Evolutionary conservation across 2,113 vertebrate species (phyloP).

Genomic region (Vidua chalybeata): DNA sequence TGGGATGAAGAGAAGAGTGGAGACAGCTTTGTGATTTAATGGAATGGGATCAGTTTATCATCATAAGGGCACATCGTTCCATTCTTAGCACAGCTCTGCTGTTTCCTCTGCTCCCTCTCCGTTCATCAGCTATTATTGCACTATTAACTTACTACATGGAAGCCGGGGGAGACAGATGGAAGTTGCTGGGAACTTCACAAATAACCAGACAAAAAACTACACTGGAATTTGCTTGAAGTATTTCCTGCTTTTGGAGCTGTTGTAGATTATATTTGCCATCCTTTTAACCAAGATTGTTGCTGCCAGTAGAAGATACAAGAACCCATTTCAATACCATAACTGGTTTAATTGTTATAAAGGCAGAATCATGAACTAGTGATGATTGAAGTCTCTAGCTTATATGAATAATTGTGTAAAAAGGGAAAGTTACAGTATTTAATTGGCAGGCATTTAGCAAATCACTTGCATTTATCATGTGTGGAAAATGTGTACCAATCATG

Average conservation of each 20-base stretch:
- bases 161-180: conserved; percentile 26
- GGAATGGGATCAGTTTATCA: conserved; percentile 72
- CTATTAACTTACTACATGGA: conserved; percentile 59
- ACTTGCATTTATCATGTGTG: conserved; percentile 30
- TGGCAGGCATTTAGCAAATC: conserved; percentile 52
- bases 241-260: conserved; percentile 30
- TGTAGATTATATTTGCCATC: background rate
- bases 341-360: conserved; percentile 55
- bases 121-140: conserved; percentile 52
- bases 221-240: conserved; percentile 27
- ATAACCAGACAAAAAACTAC: conserved; percentile 36
- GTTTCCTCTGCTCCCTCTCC: background rate
- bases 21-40: conserved; percentile 75
- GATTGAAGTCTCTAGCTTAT: conserved; percentile 30
- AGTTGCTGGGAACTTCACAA: conserved; percentile 55
- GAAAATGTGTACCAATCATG: background rate
- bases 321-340: conserved; percentile 49
- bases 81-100: conserved; percentile 27
- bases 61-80: conserved; percentile 61
- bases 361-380: background rate
- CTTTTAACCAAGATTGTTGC: conserved; percentile 61
- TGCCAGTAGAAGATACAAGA: conserved; percentile 60
- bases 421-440: conserved; percentile 42
- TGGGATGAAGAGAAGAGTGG: conserved; percentile 60
- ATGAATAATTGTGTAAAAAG: conserved; percentile 8